A percentile compares a stretch with the other conserved stretches of the same genome.
Evolutionary conservation across 2,113 vertebrate species (phyloP).

Genomic region (Papio anubis): DNA sequence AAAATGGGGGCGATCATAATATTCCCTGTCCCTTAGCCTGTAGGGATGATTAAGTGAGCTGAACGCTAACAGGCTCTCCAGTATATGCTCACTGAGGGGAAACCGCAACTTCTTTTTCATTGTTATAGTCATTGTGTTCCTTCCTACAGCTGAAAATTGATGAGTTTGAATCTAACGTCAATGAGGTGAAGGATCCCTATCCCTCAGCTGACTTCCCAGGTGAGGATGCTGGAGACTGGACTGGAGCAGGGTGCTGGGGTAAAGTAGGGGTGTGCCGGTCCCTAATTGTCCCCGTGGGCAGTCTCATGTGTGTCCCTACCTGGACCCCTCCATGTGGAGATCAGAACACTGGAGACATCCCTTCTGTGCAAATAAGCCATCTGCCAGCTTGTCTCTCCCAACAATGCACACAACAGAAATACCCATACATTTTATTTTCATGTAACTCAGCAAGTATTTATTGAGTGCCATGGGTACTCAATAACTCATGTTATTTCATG

Average conservation of each 20-base stretch:
- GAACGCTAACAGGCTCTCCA: rapidly evolving
- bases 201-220: slow-evolving; percentile 98
- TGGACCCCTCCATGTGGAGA: background rate
- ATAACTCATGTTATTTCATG: background rate
- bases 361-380: background rate
- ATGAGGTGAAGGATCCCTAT: slow-evolving; percentile 98
- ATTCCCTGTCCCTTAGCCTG: rapidly evolving
- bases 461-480: background rate
- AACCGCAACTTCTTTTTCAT: background rate
- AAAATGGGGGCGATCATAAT: rapidly evolving
- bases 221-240: slow-evolving; percentile 66
- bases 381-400: background rate
- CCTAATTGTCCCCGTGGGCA: background rate
- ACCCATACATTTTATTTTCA: background rate
- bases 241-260: background rate
- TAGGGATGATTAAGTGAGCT: rapidly evolving
- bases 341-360: background rate
- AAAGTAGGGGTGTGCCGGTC: too few species aligned
- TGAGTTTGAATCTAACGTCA: slow-evolving; percentile 98
- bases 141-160: slow-evolving; percentile 94
- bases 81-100: rapidly evolving
- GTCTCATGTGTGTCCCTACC: background rate
- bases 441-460: background rate
- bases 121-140: background rate
- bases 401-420: rapidly evolving